phyloP scores from a whole-genome alignment of 2,797 vertebrate species.

The Columba guinea region DNA sequence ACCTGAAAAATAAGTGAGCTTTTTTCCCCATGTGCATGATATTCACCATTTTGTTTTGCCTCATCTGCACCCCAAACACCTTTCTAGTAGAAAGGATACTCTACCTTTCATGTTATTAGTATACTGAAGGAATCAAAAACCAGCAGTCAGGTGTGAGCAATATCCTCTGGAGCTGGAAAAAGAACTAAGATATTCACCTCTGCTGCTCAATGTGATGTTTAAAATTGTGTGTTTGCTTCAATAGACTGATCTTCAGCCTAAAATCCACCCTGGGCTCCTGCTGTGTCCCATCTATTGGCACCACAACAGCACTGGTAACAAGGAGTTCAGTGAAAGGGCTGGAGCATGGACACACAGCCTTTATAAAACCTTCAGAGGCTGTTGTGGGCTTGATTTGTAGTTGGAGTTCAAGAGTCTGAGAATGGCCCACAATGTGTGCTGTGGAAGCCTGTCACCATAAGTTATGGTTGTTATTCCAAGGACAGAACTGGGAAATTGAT shows the following conservation, averaged over 20 bases:
- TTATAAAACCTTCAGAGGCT: not conserved
- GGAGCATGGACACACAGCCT: rapidly evolving
- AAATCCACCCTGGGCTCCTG: not conserved
- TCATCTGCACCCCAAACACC: not conserved
- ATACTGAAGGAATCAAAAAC: not conserved
- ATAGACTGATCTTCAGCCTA: rapidly evolving
- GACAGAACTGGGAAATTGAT: not conserved
- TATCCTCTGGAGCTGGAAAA: not conserved
- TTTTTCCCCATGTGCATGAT: not conserved
- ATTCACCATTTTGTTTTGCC: not conserved
- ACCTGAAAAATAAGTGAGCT: not conserved
- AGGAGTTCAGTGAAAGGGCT: not conserved
- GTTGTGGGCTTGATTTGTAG: not conserved
- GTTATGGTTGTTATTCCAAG: not conserved
- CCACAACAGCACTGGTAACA: not conserved
- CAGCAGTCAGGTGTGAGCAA: not conserved
- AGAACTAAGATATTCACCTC: not conserved
- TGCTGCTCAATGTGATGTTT: not conserved
- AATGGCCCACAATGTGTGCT: not conserved
- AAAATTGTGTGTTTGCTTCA: not conserved
- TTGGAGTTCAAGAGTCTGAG: not conserved
- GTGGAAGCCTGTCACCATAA: not conserved
- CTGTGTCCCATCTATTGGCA: not conserved
- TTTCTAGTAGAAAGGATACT: not conserved
- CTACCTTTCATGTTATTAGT: not conserved